Base-by-base conservation (phyloP, 2,113 vertebrate species). In the Saguinus imperator region DNA sequence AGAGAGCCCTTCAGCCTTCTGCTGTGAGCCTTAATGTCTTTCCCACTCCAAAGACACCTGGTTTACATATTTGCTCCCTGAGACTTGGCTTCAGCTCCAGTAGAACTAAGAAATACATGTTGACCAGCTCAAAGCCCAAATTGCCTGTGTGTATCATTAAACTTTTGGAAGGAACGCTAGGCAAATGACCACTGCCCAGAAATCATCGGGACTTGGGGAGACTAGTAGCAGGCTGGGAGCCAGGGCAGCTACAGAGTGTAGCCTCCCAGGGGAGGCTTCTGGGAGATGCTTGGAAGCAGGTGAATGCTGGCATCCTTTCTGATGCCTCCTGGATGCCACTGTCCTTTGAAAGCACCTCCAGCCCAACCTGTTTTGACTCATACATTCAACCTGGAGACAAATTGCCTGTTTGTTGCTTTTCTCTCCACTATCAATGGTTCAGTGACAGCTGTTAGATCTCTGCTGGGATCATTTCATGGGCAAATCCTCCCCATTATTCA, bases 51-150 rank as follows among this genome's bases (percentile, higher is more conserved):
- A 32, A 80, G 72, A 90, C 64, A 68, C 66, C 76, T 79, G 58
- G 50, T 64, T 87, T 90, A 70, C 25, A 45, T 81, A 76, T 85
- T 77, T 40, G 9, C 66, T 91, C 50, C 79, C 89, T 12, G 40
- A 86, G 50, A 81, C 45, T 92, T 97, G 95, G 95, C 87, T 77
- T 48, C 17, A 73, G 14, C 72, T 91, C 66, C 75, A 40, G 77
- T 52, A 92, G 32, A 94, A 72, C 27, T 16, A 85, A 32, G n/a
- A 43, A 13, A 88, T 7, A 17, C 7, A 2, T 1, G 16, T 32
- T 88, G 95, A 95, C 83, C 75, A 45, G 64, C 87, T 84, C 85
- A 6, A 90, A 58, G 7, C 20, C 86, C 97, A 94, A 52, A 14
- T 40, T 89, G 35, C 77, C 87, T 27, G 61, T 95, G 75, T 52